Percentiles rank a stretch among this genome's conserved stretches.
These are phyloP conservation scores for Drosophila sturtevanti DNA, from an alignment of 1,140 invertebrate genomes.

Conservation along the genomic window DNA sequence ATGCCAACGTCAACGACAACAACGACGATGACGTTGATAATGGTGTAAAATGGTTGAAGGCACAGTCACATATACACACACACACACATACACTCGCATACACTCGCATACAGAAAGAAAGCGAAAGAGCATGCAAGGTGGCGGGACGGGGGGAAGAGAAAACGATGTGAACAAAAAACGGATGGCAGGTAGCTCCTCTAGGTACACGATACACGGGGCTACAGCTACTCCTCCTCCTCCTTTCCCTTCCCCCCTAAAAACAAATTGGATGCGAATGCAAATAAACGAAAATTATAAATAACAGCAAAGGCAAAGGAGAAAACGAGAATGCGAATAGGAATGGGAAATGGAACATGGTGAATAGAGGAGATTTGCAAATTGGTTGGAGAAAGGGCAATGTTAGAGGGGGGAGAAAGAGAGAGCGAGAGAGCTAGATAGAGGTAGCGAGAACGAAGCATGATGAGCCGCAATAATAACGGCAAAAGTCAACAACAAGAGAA, in stretches of 20 bases:
- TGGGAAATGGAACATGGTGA: neutral
- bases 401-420: too few species aligned
- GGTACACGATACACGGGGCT: constrained; percentile 2
- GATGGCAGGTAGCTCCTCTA: constrained; percentile 23
- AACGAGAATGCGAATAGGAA: constrained; percentile 25
- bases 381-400: neutral
- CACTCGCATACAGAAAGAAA: constrained; percentile 15
- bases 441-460: constrained; percentile 23
- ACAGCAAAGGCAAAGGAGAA: constrained; percentile 60
- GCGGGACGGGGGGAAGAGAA: neutral
- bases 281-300: constrained; percentile 82
- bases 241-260: constrained; percentile 45
- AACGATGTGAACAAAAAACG: constrained; percentile 37
- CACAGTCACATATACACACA: constrained; percentile 54
- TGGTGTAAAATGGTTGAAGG: constrained; percentile 76
- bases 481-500: constrained; percentile 22
- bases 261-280: constrained; percentile 82
- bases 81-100: constrained; percentile 27
- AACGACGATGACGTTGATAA: constrained; percentile 62
- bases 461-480: constrained; percentile 44
- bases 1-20: constrained; percentile 24
- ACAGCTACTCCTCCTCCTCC: neutral
- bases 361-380: constrained; percentile 13
- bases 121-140: neutral
- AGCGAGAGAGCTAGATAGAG: neutral